These are phyloP conservation scores for Elmis aenea DNA, from an alignment of 2,888 invertebrate genomes.

Conservation along the genomic window DNA sequence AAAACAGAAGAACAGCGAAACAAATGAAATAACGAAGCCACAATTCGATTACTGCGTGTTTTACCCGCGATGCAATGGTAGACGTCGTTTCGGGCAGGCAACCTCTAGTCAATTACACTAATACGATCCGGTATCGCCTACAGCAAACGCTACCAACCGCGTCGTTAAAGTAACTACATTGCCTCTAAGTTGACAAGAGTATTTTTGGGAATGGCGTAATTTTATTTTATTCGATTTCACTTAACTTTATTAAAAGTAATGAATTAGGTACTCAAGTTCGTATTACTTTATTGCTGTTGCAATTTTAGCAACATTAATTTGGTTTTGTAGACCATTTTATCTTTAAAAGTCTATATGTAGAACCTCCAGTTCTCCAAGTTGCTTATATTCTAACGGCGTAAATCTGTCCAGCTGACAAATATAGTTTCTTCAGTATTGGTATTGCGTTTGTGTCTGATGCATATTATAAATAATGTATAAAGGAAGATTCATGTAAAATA, in stretches of 20 bases:
- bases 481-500: no score
- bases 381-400: no score
- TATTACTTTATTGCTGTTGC: no score
- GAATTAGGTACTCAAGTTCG: slow-evolving; percentile 16
- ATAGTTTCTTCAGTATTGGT: no score
- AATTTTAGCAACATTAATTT: no score
- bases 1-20: slow-evolving; percentile 32
- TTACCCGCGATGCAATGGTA: slow-evolving; percentile 50
- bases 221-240: slow-evolving; percentile 18
- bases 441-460: no score
- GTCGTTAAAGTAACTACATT: slow-evolving; percentile 29
- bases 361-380: no score
- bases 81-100: slow-evolving; percentile 52
- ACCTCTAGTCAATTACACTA: slow-evolving; percentile 44
- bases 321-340: no score
- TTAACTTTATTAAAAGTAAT: slow-evolving; percentile 19
- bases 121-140: slow-evolving; percentile 38
- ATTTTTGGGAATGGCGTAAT: slow-evolving; percentile 24
- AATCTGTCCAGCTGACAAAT: no score
- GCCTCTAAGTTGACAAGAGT: slow-evolving; percentile 29
- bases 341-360: no score
- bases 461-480: no score
- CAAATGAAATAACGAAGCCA: slow-evolving; percentile 32
- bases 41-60: slow-evolving; percentile 42
- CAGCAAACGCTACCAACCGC: slow-evolving; percentile 26